Base-by-base conservation (phyloP, 2,113 vertebrate species). In the Ginglymostoma cirratum region DNA sequence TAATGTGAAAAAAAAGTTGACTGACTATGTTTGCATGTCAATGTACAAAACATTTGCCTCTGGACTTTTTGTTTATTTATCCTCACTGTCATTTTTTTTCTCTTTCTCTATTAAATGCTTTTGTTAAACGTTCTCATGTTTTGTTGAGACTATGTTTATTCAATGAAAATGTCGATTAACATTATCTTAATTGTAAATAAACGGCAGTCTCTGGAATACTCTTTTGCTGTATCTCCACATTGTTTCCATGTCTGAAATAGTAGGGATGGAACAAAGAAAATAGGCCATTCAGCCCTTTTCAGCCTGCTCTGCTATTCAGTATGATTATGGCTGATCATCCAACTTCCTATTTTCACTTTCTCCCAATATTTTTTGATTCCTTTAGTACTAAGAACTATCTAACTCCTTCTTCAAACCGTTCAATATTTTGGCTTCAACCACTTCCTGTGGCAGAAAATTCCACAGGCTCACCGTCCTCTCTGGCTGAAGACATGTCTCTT, bases 51-150 rank as follows among this genome's bases (percentile, higher is more conserved):
- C 52, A n/a, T 34, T 55, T 8, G 61, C 52, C n/a, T 65, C 89
- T 66, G 19, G 61, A n/a, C 89, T 89, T 30, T 14, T 89, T 92
- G 87, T 93, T 67, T 93, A 93, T 52, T 87, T 52, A 27, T 93
- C 89, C 38, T 93, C 67, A 21, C 30, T 38, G 61, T n/a, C n/a
- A 34, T 66, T 66, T 93, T 86, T n/a, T 66, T 2, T 21, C 65
- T 38, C 19, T 38, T 93, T 61, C 55, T 67, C 6, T 38, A 83
- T 42, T 83, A 83, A 45, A 45, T 83, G n/a, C 23, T 61, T 48
- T 61, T 66, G 19, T 93, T 66, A 93, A 65, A 66, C 61, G 1
- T 45, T 17, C 30, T 66, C 61, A 93, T 66, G 30, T 19, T 66
- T 93, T 38, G 67, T 67, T 38, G 89, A 38, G 66, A 15, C 19